A percentile compares a stretch with the other conserved stretches of the same genome.
Conservation (phyloP, 2,888 invertebrate species). For the Xanthorhoe designata region DNA sequence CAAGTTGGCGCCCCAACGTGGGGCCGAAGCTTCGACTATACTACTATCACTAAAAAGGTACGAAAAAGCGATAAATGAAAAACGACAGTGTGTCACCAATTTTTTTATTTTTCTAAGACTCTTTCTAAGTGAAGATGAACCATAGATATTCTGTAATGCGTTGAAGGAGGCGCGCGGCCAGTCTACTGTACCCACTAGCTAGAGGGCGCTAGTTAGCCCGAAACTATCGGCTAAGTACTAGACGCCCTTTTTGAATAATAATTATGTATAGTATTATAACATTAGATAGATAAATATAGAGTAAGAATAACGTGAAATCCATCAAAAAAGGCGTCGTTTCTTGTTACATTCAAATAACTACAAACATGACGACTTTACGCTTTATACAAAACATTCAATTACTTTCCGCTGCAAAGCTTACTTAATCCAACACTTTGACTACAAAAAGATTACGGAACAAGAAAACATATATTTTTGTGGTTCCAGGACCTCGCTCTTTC, state of each 20-base stretch:
- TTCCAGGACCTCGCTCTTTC: conserved; percentile 50
- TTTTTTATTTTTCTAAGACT: conserved; percentile 75
- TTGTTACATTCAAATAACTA: conserved; percentile 59
- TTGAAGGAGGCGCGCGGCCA: conserved; percentile 78
- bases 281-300: neutral
- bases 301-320: neutral
- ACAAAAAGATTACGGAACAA: conserved; percentile 47
- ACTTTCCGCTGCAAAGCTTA: conserved; percentile 63
- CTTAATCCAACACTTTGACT: conserved; percentile 37
- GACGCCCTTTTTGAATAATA: conserved; percentile 40
- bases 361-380: conserved; percentile 48
- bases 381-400: conserved; percentile 72
- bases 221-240: conserved; percentile 55
- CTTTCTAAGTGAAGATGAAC: conserved; percentile 82
- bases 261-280: neutral
- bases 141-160: conserved; percentile 74
- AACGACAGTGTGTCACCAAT: conserved; percentile 82
- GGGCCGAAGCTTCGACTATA: conserved; percentile 73
- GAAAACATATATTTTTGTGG: conserved; percentile 57
- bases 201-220: conserved; percentile 64
- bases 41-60: conserved; percentile 70
- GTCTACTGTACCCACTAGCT: conserved; percentile 68
- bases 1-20: conserved; percentile 65
- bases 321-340: conserved; percentile 58
- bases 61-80: conserved; percentile 82